phyloP scores from a whole-genome alignment of 2,888 invertebrate genomes.

The Drosophila rellima region DNA sequence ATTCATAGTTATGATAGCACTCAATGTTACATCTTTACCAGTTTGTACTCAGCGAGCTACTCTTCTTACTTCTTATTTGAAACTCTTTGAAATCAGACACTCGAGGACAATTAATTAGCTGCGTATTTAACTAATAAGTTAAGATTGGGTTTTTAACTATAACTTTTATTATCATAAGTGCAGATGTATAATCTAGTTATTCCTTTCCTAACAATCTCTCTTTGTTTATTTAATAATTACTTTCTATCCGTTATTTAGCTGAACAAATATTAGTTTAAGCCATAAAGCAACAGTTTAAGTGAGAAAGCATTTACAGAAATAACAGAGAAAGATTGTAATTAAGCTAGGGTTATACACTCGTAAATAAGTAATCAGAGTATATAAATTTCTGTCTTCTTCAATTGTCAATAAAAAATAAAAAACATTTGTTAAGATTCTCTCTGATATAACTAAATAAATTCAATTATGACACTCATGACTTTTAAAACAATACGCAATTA shows the following conservation, averaged over 20 bases:
- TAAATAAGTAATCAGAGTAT: no score
- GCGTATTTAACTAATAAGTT: no score
- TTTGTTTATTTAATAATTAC: neutral
- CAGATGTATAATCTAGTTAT: neutral
- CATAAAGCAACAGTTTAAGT: neutral
- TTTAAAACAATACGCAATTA: no score
- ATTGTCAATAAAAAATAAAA: neutral
- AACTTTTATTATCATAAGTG: neutral
- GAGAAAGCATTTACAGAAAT: neutral
- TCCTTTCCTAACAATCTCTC: neutral
- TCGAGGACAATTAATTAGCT: neutral
- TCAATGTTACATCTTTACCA: slow-evolving; percentile 16
- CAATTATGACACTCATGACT: no score
- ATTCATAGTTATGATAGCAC: neutral
- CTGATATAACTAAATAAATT: no score
- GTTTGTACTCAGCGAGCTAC: neutral
- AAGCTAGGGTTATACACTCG: neutral
- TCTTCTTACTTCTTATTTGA: neutral
- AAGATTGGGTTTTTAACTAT: neutral
- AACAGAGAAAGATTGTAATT: neutral
- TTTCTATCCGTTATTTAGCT: neutral
- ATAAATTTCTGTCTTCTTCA: neutral
- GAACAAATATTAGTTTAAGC: neutral
- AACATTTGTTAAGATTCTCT: no score
- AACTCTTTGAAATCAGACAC: slow-evolving; percentile 2